Percentiles rank a stretch among this genome's conserved stretches.
Conservation (phyloP, 2,888 invertebrate genomes). For the Lepas anatifera region DNA sequence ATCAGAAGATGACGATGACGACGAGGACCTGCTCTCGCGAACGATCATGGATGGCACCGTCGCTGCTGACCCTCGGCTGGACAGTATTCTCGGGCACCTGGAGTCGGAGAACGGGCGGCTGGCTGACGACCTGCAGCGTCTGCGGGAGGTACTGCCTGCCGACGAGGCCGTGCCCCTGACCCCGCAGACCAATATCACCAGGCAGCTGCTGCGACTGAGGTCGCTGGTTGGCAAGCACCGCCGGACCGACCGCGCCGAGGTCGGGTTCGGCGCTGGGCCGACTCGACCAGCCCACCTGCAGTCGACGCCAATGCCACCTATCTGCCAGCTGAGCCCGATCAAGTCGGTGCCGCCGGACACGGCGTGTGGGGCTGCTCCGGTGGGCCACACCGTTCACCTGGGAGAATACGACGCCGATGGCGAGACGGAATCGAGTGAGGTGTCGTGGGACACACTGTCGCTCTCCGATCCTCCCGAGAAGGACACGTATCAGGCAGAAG, state of each 20-base stretch:
- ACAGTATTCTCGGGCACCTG: constrained; percentile 55
- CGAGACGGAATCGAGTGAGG: neutral
- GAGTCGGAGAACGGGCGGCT: constrained; percentile 41
- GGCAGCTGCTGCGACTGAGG: neutral
- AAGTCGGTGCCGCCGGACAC: neutral
- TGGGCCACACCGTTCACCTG: too few species aligned
- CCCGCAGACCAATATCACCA: neutral
- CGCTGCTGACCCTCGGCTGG: constrained; percentile 42
- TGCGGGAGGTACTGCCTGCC: neutral
- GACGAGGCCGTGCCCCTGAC: neutral
- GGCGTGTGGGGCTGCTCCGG: too few species aligned
- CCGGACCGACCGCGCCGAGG: neutral
- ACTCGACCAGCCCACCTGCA: neutral
- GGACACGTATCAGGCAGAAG: too few species aligned
- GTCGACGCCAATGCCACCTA: neutral
- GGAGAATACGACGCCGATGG: neutral
- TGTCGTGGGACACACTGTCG: neutral
- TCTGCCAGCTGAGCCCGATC: neutral
- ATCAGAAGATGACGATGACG: constrained; percentile 14
- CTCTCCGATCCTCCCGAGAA: neutral
- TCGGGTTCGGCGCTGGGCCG: neutral
- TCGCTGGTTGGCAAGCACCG: neutral
- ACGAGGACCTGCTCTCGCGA: constrained; percentile 24
- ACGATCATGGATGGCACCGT: constrained; percentile 33
- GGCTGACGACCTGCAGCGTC: neutral